These are phyloP conservation scores for Nycticebus coucang DNA, from an alignment of 2,113 vertebrate genomes.

Conservation along the genomic window DNA sequence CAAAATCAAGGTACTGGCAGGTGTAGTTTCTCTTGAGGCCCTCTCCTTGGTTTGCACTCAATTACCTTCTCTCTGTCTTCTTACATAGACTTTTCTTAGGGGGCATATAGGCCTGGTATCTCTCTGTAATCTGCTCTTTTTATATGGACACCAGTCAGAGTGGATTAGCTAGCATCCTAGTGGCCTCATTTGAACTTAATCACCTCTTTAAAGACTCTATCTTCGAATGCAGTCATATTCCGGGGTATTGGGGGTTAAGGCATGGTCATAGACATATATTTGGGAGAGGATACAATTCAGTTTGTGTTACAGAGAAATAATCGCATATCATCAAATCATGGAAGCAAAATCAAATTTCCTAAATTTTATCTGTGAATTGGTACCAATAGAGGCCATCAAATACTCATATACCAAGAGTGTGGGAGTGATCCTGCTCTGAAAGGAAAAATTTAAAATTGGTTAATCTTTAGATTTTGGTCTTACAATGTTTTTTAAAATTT, in stretches of 20 bases:
- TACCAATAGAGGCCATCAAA: constrained; percentile 13
- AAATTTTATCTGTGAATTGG: constrained; percentile 1
- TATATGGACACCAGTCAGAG: not conserved
- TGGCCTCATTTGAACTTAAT: not conserved
- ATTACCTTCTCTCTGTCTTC: not conserved
- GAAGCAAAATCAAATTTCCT: constrained; percentile 31
- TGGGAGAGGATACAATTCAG: not conserved
- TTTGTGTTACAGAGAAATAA: constrained; percentile 33
- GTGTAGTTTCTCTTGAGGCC: not conserved
- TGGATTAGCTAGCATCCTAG: not conserved
- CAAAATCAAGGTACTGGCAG: not conserved
- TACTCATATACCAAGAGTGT: not conserved
- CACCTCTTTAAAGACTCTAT: not conserved
- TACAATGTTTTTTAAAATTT: not conserved
- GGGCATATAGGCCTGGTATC: not conserved
- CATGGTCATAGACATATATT: not conserved
- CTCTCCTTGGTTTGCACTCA: not conserved
- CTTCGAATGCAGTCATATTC: not conserved
- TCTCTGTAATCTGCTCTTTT: not conserved
- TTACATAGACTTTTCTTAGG: not conserved
- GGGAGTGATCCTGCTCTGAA: not conserved
- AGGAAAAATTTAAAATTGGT: constrained; percentile 43
- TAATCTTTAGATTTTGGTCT: constrained; percentile 18
- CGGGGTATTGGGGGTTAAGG: not conserved
- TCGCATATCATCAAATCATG: not conserved